phyloP scores from a whole-genome alignment of 2,888 invertebrate genomes.

The Vannuccia rotundouncinata region DNA sequence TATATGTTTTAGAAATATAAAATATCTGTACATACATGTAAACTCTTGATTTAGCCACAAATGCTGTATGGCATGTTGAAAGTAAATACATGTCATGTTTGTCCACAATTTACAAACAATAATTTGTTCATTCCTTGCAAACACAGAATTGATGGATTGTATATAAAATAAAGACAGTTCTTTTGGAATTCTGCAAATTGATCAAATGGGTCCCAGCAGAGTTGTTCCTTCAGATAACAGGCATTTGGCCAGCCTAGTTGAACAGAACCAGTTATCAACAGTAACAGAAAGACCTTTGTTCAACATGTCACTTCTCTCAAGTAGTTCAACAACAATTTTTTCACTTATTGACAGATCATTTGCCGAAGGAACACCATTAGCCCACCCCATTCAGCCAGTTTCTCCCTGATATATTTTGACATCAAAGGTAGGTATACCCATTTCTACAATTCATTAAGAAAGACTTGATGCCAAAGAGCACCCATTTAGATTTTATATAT shows the following conservation, averaged over 20 bases:
- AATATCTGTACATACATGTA: neutral
- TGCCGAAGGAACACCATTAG: constrained; percentile 4
- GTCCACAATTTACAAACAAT: neutral
- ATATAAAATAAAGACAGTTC: neutral
- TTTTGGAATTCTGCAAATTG: constrained; percentile 1
- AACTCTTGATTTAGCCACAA: constrained; percentile 22
- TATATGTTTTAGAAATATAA: neutral
- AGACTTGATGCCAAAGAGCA: constrained; percentile 1
- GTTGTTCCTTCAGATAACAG: neutral
- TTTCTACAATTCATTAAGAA: constrained; percentile 21
- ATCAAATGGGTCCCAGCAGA: neutral
- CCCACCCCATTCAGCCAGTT: neutral
- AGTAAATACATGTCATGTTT: neutral
- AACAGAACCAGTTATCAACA: constrained; percentile 30
- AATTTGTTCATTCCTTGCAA: neutral
- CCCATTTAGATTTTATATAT: constrained; percentile 20
- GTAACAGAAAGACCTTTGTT: constrained; percentile 18
- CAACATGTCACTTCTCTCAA: neutral
- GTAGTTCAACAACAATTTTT: constrained; percentile 18
- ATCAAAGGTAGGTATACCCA: constrained; percentile 20
- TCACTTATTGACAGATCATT: constrained; percentile 19
- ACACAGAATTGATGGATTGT: neutral
- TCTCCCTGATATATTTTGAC: constrained; percentile 6
- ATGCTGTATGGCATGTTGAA: neutral
- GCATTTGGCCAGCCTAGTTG: constrained; percentile 20